Evolutionary conservation across 2,888 invertebrate genomes (phyloP).

Genomic region (Falcaria lacertinaria): DNA sequence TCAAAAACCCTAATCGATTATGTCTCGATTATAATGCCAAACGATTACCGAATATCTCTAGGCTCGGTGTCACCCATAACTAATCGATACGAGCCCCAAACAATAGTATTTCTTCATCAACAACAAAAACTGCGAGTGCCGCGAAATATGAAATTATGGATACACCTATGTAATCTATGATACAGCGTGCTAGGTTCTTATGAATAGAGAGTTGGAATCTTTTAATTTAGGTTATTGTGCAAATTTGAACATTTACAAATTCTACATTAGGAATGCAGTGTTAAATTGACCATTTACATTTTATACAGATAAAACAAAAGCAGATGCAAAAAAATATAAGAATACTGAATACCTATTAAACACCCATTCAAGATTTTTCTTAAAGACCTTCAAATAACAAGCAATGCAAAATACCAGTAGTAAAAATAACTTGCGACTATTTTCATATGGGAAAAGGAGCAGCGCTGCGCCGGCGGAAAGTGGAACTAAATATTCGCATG

Average conservation of each 20-base stretch:
- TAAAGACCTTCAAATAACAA: no score
- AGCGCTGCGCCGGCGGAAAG: no score
- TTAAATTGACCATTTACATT: no score
- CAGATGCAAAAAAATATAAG: no score
- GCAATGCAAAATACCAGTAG: no score
- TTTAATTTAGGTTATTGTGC: background rate
- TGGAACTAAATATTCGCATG: no score
- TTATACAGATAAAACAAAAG: no score
- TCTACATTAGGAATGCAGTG: no score
- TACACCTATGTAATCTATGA: constrained; percentile 40
- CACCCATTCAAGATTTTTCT: no score
- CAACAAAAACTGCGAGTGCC: constrained; percentile 63
- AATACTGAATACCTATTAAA: no score
- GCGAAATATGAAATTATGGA: constrained; percentile 66
- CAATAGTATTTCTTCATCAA: constrained; percentile 75
- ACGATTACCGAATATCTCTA: constrained; percentile 62
- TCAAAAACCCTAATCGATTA: constrained; percentile 69
- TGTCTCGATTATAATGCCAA: constrained; percentile 65
- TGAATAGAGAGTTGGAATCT: background rate
- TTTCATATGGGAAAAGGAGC: no score
- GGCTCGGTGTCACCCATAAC: constrained; percentile 66
- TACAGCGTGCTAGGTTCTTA: constrained; percentile 37
- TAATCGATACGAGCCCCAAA: constrained; percentile 55
- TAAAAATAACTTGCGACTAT: no score
- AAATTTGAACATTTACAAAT: background rate